A percentile compares a stretch with the other conserved stretches of the same genome.
These are phyloP conservation scores for Rhabdomys pumilio DNA, from an alignment of 2,797 vertebrate genomes.

Conservation along the genomic window DNA sequence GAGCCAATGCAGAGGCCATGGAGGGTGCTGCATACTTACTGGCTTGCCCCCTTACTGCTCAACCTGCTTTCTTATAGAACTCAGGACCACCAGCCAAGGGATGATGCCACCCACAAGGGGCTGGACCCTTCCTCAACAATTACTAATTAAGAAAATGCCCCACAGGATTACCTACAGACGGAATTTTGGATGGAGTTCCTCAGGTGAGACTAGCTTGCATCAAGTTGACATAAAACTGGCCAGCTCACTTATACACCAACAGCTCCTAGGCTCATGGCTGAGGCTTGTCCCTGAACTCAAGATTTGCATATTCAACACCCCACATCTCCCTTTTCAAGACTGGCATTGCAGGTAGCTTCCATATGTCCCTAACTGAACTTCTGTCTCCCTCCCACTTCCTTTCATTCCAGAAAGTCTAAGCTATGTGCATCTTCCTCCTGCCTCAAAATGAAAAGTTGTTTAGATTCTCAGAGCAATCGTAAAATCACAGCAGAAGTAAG, in stretches of 20 bases:
- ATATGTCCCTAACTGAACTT: not conserved
- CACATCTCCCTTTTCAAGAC: not conserved
- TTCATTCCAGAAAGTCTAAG: not conserved
- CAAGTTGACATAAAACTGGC: not conserved
- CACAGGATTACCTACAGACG: not conserved
- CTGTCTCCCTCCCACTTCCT: not conserved
- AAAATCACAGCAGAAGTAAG: not conserved
- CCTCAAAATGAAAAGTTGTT: not conserved
- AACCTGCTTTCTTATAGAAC: not conserved
- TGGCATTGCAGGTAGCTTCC: not conserved
- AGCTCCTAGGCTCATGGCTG: not conserved
- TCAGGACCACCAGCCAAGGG: not conserved
- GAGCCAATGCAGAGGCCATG: not conserved
- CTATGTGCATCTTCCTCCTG: not conserved
- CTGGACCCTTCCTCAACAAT: not conserved
- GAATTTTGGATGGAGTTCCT: not conserved
- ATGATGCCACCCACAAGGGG: not conserved
- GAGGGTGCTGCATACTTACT: not conserved
- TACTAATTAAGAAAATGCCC: not conserved
- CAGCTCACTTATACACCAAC: not conserved
- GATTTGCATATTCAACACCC: not conserved
- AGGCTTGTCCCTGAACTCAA: not conserved
- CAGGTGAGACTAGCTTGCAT: not conserved
- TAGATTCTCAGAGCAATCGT: not conserved
- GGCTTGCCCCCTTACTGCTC: not conserved